Percentiles rank a stretch among this genome's conserved stretches.
phyloP scores from a whole-genome alignment of 2,797 vertebrate species.

The Etheostoma perlongum region DNA sequence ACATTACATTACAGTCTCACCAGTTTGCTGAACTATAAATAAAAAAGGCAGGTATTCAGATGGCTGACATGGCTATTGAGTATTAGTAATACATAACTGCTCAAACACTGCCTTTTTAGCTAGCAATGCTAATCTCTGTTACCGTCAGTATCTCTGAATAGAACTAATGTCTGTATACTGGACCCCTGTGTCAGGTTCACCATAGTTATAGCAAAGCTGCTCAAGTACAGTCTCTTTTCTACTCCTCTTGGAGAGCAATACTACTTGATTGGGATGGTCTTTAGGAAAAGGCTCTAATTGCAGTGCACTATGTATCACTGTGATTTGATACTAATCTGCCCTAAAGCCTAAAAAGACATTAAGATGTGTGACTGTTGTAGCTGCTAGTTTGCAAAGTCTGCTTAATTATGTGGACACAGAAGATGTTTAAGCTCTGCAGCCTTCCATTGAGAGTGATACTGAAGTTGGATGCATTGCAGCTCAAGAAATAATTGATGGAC shows the following conservation, averaged over 20 bases:
- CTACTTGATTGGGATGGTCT: constrained; percentile 1
- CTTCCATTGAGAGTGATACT: not conserved
- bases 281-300: not conserved
- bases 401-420: not conserved
- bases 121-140: constrained; percentile 30
- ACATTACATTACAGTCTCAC: not conserved
- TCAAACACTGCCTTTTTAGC: constrained; percentile 64
- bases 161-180: not conserved
- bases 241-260: constrained; percentile 34
- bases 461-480: constrained; percentile 5
- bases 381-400: constrained; percentile 5
- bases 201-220: constrained; percentile 9
- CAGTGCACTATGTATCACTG: constrained; percentile 12
- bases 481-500: constrained; percentile 2
- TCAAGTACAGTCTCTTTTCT: constrained; percentile 7
- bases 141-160: constrained; percentile 28
- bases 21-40: not conserved
- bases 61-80: constrained; percentile 37
- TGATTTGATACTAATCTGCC: constrained; percentile 14
- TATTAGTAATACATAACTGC: constrained; percentile 45
- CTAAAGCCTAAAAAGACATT: not conserved
- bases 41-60: constrained; percentile 21
- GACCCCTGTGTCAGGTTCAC: not conserved
- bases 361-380: not conserved
- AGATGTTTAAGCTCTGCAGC: not conserved